phyloP scores from a whole-genome alignment of 2,113 vertebrate genomes.

The Struthio camelus region DNA sequence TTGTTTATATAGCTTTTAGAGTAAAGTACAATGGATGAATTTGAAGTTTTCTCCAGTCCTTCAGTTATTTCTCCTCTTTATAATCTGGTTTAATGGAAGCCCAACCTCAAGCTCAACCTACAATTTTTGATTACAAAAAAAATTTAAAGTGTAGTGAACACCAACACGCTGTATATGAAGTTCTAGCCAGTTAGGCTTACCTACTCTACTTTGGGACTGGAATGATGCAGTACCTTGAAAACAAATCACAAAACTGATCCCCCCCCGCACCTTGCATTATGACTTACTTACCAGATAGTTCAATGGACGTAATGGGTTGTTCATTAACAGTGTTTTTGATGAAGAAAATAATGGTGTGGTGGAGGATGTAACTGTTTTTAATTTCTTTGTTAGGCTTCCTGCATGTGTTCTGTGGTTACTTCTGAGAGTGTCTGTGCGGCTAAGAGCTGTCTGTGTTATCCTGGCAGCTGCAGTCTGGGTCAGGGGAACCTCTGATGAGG shows the following conservation, averaged over 20 bases:
- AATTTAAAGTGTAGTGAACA: not conserved
- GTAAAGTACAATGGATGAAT: not conserved
- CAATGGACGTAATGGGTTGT: not conserved
- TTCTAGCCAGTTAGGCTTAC: not conserved
- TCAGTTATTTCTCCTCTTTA: not conserved
- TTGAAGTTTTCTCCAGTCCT: not conserved
- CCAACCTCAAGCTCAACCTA: not conserved
- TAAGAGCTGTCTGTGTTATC: fast-evolving
- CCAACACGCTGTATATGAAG: not conserved
- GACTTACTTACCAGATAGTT: not conserved
- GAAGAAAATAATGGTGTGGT: not conserved
- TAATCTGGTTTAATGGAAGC: not conserved
- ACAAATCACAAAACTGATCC: not conserved
- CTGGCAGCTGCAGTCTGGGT: fast-evolving
- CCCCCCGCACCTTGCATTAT: not conserved
- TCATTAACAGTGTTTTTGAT: not conserved
- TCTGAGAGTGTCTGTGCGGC: not conserved
- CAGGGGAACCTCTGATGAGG: not conserved
- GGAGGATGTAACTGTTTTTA: not conserved
- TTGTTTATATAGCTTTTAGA: not conserved
- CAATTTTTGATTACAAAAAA: not conserved
- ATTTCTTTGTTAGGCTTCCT: not conserved
- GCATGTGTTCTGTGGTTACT: not conserved
- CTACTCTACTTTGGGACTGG: not conserved
- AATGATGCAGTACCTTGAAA: not conserved